Base-by-base conservation (phyloP, 2,113 vertebrate species). In the Martes martes region DNA sequence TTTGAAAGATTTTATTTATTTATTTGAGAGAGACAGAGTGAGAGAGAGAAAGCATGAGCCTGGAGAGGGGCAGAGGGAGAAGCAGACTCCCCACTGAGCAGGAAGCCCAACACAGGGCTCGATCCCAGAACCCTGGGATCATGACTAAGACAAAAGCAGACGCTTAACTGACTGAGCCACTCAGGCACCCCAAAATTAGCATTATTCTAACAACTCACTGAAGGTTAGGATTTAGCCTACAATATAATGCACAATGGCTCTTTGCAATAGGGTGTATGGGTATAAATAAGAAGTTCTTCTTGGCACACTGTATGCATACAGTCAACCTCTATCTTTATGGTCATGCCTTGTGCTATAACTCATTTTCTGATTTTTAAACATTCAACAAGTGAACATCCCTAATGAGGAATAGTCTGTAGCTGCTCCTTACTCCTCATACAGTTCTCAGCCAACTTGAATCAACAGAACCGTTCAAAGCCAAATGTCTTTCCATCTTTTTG, bases 281-380 rank as follows among this genome's bases (percentile, higher is more conserved):
- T 39, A 1, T 57, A 85, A 91, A 87, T 42, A 84, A 81, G 21
- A 84, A 81, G 16, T 63, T 63, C n/a, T 63, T 87, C 47, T 69
- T 81, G 55, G 11, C 7, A 19, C 45, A 8, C 33, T 84, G 3
- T 87, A 28, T 74, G 4, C 5, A 18, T 45, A 23, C 50, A 85
- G 71, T 89, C 33, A 73, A 1, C 55, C 23, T 39, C 23, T 74
- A 15, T 69, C 36, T 89, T 80, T 61, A 33, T 76, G 13, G 33
- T 73, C 42, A 36, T 59, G 42, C 21, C 45, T 3, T 82, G 33
- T 55, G 21, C n/a, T 94, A 3, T 69, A 83, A 59, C 7, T 69
- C 45, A 69, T 80, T 92, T 89, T 95, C 55, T 88, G 23, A 80
- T 61, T 92, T 95, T 87, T 96, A 52, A 50, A 74, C 50, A 69